Conservation (phyloP, 2,113 vertebrate species). For the Sorex araneus region DNA sequence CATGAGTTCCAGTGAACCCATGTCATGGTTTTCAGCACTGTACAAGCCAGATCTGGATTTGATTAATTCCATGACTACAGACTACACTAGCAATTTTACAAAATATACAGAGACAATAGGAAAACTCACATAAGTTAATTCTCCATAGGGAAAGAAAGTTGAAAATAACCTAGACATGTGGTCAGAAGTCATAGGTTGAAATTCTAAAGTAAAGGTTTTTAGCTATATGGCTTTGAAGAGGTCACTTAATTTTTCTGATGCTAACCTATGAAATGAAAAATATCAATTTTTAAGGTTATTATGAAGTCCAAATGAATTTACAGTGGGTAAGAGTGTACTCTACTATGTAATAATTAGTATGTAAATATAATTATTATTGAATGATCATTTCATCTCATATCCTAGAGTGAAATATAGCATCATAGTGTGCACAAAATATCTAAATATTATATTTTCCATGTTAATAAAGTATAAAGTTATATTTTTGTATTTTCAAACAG, state of each 20-base stretch:
- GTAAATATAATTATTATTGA: constrained; percentile 28
- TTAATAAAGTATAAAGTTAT: not conserved
- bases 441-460: not conserved
- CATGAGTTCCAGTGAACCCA: constrained; percentile 3
- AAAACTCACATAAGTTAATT: constrained; percentile 42
- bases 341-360: not conserved
- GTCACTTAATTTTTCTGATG: constrained; percentile 20
- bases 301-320: constrained; percentile 16
- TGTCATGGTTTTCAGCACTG: constrained; percentile 3
- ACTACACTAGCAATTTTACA: constrained; percentile 21
- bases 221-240: not conserved
- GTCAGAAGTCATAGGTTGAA: not conserved
- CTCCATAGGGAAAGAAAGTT: constrained; percentile 1
- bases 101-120: not conserved
- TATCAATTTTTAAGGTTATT: constrained; percentile 11
- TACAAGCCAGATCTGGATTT: constrained; percentile 52
- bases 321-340: not conserved
- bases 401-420: constrained; percentile 7
- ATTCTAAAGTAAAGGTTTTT: not conserved
- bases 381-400: not conserved
- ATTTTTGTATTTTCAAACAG: constrained; percentile 16
- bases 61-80: constrained; percentile 44
- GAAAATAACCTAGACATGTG: not conserved
- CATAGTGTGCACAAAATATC: constrained; percentile 3
- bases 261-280: not conserved